Evolutionary conservation across 2,888 invertebrate species (phyloP), one percentile per base, ranked within the genome.

Genomic region (Leuctra nigra): DNA sequence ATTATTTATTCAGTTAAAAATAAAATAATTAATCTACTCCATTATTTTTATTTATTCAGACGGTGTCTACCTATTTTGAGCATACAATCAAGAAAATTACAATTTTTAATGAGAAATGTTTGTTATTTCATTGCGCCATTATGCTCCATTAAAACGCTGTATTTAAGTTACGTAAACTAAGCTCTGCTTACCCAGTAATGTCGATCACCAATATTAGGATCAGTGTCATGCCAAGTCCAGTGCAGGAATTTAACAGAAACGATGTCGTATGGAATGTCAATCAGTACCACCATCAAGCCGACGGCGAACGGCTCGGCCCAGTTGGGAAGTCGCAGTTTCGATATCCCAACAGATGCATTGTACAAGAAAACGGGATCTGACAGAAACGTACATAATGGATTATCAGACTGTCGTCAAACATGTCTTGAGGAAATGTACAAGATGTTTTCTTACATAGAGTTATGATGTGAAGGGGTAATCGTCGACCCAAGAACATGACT

Each of bases 191-290:
- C 77, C 74, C 75, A 76, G 67, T 78, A 78, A 63, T 74, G 70
- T 18, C 78, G 69, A 64, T 78, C 77, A 60, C 66, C 73, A 35
- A 84, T 77, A 64, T 83, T 84, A 3, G 84, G 82, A 68, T 84
- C 84, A 0, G 84, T 84, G 66, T 84, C 84, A 64, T 90, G 89
- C 90, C 90, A 91, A 1, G 86, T 84, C 89, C 89, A 90, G 73
- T 88, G 89, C 14, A 88, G 72, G 68, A 84, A 83, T 69, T 87
- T 87, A 11, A 88, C 82, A 1, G 84, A 81, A 58, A 86, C 81
- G 53, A 90, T 86, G 67, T 90, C 89, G 67, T 87, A 89, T 0
- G 90, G 88, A 47, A 89, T 74, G 68, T 91, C 89, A 35, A 89
- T 78, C 46, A 89, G 73, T 0, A 89, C 83, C 0, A 82, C 81